Conservation (phyloP, 2,888 invertebrate species). For the Platycnemis pennipes region DNA sequence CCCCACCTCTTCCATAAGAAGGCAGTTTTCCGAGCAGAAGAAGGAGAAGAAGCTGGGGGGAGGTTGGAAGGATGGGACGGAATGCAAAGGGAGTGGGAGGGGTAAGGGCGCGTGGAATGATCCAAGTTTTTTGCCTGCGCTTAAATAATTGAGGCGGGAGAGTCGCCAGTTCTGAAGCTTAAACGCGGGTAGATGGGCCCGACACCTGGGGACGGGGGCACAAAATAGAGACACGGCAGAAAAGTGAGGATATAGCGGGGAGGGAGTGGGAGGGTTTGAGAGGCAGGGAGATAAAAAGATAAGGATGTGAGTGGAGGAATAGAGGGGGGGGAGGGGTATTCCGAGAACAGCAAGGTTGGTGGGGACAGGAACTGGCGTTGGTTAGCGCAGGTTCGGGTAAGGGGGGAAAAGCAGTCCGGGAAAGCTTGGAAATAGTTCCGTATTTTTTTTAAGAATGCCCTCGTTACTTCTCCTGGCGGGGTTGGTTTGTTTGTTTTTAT, state of each 20-base stretch:
- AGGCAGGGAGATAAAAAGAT: not conserved
- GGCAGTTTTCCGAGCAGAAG: not conserved
- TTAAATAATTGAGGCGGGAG: conserved; percentile 23
- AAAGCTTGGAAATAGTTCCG: not conserved
- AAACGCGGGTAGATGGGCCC: not conserved
- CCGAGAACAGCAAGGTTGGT: not conserved
- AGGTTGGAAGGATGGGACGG: not conserved
- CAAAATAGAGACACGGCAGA: not conserved
- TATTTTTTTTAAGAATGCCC: not conserved
- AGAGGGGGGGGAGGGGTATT: not conserved
- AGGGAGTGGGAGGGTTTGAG: not conserved
- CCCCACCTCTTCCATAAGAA: not conserved
- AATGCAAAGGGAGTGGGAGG: not conserved
- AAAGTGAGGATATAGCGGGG: not conserved
- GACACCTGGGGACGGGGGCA: conserved; percentile 30
- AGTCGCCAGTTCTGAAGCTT: conserved; percentile 3
- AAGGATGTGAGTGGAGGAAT: not conserved
- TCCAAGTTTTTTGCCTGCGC: conserved; percentile 38
- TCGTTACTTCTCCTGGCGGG: not conserved
- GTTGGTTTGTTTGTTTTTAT: not conserved
- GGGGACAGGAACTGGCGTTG: not conserved
- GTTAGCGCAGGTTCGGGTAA: not conserved
- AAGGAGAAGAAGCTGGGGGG: not conserved
- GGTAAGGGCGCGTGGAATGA: not conserved
- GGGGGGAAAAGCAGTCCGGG: not conserved